Conservation (phyloP, 53 echinoderm and acorn worm genomes). For the Actinopyga echinites region DNA sequence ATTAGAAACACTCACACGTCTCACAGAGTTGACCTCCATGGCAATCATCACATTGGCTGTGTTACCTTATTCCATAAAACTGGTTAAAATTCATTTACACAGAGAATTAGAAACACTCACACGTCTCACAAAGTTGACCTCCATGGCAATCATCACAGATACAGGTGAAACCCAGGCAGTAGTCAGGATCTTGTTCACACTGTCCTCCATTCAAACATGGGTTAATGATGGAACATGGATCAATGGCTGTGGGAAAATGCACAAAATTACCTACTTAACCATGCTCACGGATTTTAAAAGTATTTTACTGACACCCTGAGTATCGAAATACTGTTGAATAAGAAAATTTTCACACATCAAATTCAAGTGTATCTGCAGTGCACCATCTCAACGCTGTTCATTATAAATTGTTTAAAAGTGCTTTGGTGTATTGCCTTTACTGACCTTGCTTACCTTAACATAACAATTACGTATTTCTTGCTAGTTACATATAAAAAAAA, state of each 20-base stretch:
- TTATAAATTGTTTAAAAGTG: no score
- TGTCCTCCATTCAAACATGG: constrained; percentile 75
- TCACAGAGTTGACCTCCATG: constrained; percentile 70
- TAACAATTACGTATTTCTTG: no score
- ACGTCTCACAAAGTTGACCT: constrained; percentile 68
- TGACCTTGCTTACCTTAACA: no score
- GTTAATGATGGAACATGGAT: constrained; percentile 59
- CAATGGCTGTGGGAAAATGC: constrained; percentile 13
- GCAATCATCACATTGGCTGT: constrained; percentile 72
- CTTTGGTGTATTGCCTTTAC: no score
- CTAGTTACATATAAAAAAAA: no score
- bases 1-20: constrained; percentile 51
- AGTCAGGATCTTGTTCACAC: constrained; percentile 62
- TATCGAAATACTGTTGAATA: no score
- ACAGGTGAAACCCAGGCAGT: constrained; percentile 50
- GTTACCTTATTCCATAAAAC: not conserved
- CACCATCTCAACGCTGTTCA: no score
- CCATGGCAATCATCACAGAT: constrained; percentile 67
- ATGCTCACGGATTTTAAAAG: no score
- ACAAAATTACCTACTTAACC: no score
- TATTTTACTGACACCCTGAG: not conserved
- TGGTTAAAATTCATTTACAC: not conserved
- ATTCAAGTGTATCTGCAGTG: no score
- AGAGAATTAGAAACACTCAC: constrained; percentile 40
- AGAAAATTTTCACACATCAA: no score